These are phyloP conservation scores for Papilio xuthus DNA, from an alignment of 1,140 invertebrate genomes.

Conservation along the genomic window DNA sequence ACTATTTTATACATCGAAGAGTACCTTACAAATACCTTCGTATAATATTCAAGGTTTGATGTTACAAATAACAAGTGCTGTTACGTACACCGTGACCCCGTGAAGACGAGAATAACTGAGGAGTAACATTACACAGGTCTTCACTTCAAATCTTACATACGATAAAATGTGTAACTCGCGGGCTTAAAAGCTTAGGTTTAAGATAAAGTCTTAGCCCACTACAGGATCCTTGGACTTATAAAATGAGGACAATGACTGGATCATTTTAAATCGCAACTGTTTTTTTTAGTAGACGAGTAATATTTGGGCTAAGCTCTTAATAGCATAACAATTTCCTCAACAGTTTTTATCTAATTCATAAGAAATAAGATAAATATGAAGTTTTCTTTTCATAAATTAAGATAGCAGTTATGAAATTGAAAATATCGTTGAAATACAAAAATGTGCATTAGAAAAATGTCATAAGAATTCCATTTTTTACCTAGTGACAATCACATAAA, in stretches of 20 bases:
- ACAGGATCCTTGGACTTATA: too few relatives aligned
- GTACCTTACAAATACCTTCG: conserved; percentile 9
- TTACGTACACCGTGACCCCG: conserved; percentile 26
- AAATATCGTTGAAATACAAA: too few relatives aligned
- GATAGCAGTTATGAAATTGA: too few relatives aligned
- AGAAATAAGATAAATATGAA: too few relatives aligned
- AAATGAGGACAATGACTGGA: too few relatives aligned
- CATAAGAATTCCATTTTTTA: not conserved
- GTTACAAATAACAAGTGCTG: conserved; percentile 8
- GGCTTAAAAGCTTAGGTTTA: not conserved
- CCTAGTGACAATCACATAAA: not conserved
- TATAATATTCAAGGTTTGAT: not conserved
- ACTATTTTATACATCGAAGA: not conserved
- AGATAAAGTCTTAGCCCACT: not conserved
- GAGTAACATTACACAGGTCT: conserved; percentile 3
- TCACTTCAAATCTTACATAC: not conserved
- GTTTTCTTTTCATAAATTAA: too few relatives aligned
- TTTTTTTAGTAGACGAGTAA: too few relatives aligned
- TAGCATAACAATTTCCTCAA: too few relatives aligned
- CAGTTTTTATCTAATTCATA: too few relatives aligned
- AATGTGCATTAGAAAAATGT: not conserved
- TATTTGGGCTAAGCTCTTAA: too few relatives aligned
- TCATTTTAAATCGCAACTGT: too few relatives aligned
- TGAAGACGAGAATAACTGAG: not conserved
- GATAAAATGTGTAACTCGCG: not conserved